Base-by-base conservation (phyloP, 2,888 invertebrate species). In the Eilema caniola region DNA sequence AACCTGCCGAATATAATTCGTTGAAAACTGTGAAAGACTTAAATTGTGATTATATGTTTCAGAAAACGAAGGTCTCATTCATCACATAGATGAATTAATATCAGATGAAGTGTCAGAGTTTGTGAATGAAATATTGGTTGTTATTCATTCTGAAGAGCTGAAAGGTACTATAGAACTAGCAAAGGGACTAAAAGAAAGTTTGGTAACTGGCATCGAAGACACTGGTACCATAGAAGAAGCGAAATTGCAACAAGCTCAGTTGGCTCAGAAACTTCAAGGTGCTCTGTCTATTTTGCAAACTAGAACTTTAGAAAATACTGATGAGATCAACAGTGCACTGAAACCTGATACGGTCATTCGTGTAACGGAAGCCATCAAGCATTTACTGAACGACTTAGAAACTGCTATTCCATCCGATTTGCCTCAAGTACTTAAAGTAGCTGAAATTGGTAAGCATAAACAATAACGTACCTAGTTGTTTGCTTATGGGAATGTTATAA, bases 351-450 rank as follows among this genome's bases (percentile, higher is more conserved):
- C 78, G 23, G 63, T 90, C 23, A 78, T 87, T 72, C 85, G 72
- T 72, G 77, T 90, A 11, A 83, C 83, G 10, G 84, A 89, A 31
- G 76, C 84, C 1, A 86, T 90, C 3, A 83, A 82, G 7, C 83
- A 88, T 76, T 83, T 93, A 61, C 87, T 89, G 77, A 84, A 88
- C 41, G 89, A 89, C 76, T 80, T 92, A 60, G 74, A 80, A n/a
- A 77, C 70, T 25, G 79, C 77, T 37, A 71, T 75, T n/a, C 66
- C 80, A 57, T 73, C 75, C 5, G 74, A 71, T n/a, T 11, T 74
- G 25, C 73, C 81, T 25, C 69, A 76, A 72, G 63, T 79, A 33
- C 23, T 73, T 0, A 71, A 75, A 61, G 60, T 70, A 10, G 65
- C 71, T 57, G 69, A 73, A 56, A 66, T 66, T 63, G 81, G 86